Base-by-base conservation (phyloP, 1,140 invertebrate genomes). In the Dermatophagoides farinae region DNA sequence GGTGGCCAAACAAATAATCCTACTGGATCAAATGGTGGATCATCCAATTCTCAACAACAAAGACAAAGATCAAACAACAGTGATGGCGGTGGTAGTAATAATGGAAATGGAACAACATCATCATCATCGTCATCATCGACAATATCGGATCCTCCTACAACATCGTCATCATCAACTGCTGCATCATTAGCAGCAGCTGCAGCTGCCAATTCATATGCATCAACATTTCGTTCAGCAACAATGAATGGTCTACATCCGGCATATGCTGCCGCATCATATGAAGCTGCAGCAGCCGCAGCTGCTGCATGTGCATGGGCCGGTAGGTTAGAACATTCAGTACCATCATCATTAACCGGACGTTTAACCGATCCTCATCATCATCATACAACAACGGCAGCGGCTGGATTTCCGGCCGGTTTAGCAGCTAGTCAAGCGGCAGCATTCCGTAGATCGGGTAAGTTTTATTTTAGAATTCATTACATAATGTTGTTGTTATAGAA, bases 131-230 rank as follows among this genome's bases (percentile, higher is more conserved):
- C 25, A 61, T 25, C 41, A 61, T 40, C 22, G 62, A 66, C 61
- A 64, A 64, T 25, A 63, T 57, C 39, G 57, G 60, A 14, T 61
- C 54, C 51, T 18, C 16, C 44, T 18, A n/a, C 52, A 38, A 54
- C 14, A 14, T 4, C 22, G 5, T 14, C 52, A 54, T 4, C 22
- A 18, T 14, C 52, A 54, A 25, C 6, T 11, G 49, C 31, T 16
- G 44, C 59, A 31, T 9, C 58, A 20, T 14, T 14, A 16, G 44
- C 46, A n/a, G 49, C 23, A 38, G 59, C 31, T n/a, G 59, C 31
- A 9, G 37, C 37, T 16, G 60, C 20, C 9, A 58, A 37, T 43
- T 23, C 58, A 25, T 40, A 62, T 53, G 40, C 59, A 31, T 39
- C 62, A 18, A 43, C 38, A 23, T 53, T 57, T 20, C 47, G 49